These are phyloP conservation scores for Nysson spinosus DNA, from an alignment of 2,888 invertebrate species.

Conservation along the genomic window DNA sequence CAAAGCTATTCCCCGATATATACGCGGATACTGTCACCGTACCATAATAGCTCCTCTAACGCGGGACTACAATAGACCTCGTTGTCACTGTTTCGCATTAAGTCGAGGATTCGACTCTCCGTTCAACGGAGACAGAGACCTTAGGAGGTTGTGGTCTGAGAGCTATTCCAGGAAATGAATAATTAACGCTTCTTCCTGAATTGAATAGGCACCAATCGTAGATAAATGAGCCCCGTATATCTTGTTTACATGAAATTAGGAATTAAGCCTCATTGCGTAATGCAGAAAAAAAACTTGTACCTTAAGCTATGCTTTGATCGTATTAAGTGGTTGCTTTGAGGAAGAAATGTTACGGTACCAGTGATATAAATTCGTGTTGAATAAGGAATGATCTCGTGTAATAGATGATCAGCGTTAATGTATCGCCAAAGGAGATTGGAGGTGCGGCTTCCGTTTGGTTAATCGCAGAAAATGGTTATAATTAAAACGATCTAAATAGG, in stretches of 20 bases:
- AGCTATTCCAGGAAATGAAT: slow-evolving; percentile 46
- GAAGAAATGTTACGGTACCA: too few relatives aligned
- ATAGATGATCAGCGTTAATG: background rate
- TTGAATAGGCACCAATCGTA: slow-evolving; percentile 31
- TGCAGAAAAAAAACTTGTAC: too few relatives aligned
- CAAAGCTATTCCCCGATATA: slow-evolving; percentile 69
- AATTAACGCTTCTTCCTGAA: slow-evolving; percentile 38
- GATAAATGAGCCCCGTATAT: background rate
- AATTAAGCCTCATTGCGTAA: too few relatives aligned
- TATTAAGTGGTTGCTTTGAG: too few relatives aligned
- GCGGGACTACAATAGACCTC: slow-evolving; percentile 54
- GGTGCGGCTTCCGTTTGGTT: slow-evolving; percentile 32
- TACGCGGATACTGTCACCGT: slow-evolving; percentile 65
- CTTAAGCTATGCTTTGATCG: too few relatives aligned
- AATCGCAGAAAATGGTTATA: slow-evolving; percentile 35
- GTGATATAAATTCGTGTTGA: too few relatives aligned
- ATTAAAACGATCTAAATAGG: too few relatives aligned
- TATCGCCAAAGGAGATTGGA: slow-evolving; percentile 9
- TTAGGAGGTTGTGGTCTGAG: slow-evolving; percentile 34
- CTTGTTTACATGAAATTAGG: slow-evolving; percentile 14
- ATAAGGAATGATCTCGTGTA: too few relatives aligned
- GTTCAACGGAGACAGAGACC: slow-evolving; percentile 19
- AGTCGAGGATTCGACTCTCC: slow-evolving; percentile 39
- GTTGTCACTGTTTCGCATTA: slow-evolving; percentile 62
- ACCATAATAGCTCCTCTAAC: slow-evolving; percentile 56